Base-by-base conservation (phyloP, 2,113 vertebrate species). In the Cebidichthys violaceus region DNA sequence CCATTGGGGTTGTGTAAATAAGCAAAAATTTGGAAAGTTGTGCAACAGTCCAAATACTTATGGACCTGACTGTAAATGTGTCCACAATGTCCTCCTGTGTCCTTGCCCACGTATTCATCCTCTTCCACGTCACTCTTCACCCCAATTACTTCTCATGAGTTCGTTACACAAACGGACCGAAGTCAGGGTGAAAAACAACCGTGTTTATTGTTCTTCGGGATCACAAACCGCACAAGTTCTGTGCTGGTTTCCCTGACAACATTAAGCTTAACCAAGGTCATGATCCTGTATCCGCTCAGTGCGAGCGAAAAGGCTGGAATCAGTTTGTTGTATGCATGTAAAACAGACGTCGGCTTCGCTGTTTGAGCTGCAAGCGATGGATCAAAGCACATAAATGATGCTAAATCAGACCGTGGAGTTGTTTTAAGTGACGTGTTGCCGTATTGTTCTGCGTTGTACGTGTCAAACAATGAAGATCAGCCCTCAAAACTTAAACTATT, bases 251-350 rank as follows among this genome's bases (percentile, higher is more conserved):
- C 93, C 90, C 33, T 88, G 92, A 90, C 90, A 90, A 90, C 91
- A 84, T 85, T 74, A 77, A 73, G 75, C 86, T 66, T 92, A 92
- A 93, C 76, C 69, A 77, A 89, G 92, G 92, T 93, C 89, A 2
- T 92, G 93, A 94, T 89, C 93, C 86, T 87, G 70, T 89, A 90
- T 93, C 93, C 91, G 90, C 91, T 90, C 77, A 14, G 70, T 54
- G 37, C 70, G 73, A 80, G 68, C 67, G n/a, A n/a, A 37, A 24
- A 60, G 52, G 74, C 72, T 29, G 70, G 37, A 82, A 54, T 76
- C 69, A 67, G 50, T 31, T 31, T 71, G 60, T 73, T 79, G 70
- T 86, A n/a, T n/a, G 80, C 67, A 83, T 90, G 76, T 77, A 50
- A 80, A 90, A 82, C 55, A 4, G 77, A 62, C 60, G 17, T 33